Base-by-base conservation (phyloP, 2,888 invertebrate genomes). In the Cerastis rubricosa region DNA sequence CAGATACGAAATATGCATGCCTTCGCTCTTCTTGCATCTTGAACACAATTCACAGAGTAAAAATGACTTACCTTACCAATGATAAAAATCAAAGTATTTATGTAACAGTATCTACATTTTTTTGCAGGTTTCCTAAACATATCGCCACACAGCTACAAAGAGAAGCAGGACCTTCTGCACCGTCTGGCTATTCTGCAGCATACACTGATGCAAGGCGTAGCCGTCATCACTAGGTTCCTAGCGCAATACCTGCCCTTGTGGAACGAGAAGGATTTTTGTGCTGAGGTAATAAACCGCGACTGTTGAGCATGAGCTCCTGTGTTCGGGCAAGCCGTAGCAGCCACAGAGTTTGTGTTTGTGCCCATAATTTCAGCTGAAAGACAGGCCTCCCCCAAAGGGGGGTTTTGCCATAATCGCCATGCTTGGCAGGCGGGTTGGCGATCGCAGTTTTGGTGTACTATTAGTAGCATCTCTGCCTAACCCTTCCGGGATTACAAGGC, bases 261-360 rank as follows among this genome's bases (percentile, higher is more conserved):
- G 97, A 96, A 96, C 67, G 97, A 96, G 80, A 92, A 78, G 51
- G 95, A 96, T 72, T 96, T 90, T 79, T 95, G 94, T 83, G 78
- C 91, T 72, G 96, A 97, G 95, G 97, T 96, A 88, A 87, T 40
- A 64, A 3, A 3, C 19, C 9, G 19, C 19, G 59, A 59, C 1
- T 59, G 17, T 25, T 29, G 59, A 29, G 17, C 8, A 25, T 8
- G 25, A 57, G 17, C 8, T 29, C 8, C 25, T 29, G 17, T 17
- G 29, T 59, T 29, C 29, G 6, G 59, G 29, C 3, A 29, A 29
- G 17, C 14, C 4, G 29, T 29, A 25, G 57, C 57, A 57, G 25
- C 57, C 57, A n/a, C 54, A 5, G 57, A 14, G 57, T 57, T 1
- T 57, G 57, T 25, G 2, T 57, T 57, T 57, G 57, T n/a, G 14